Evolutionary conservation across 1,140 invertebrate species (phyloP), one percentile per base, ranked within the genome.

Genomic region (Colletes latitarsis): DNA sequence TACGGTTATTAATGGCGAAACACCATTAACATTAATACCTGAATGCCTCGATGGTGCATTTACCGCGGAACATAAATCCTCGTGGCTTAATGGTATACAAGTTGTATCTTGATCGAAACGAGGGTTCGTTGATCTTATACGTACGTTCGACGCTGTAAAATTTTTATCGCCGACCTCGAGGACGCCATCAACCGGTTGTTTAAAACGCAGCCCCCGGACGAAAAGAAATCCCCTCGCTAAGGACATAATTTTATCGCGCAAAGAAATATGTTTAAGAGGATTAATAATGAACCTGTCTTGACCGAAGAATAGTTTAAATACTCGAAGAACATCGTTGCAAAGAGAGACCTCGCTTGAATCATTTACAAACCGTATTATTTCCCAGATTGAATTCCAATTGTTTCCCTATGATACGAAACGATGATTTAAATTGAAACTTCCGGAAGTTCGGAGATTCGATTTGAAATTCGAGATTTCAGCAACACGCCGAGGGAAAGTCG

Each of bases 11-110:
- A 73, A 72, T 46, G 60, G 69, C 6, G 52, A 46, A 64, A 30
- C 49, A n/a, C 19, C 10, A 74, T 79, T 73, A 79, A 68, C 63
- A 15, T 39, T 81, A 52, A 83, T 64, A 55, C 46, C 15, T 0
- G 21, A 62, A 43, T 58, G 53, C 21, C 21, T 17, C 10, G 19
- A 46, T 4, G 41, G 14, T 21, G 53, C 30, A 53, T 80, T 73
- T 58, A 69, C 49, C 14, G 52, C 12, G 9, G 30, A 1, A 49
- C 30, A n/a, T 75, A 73, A 80, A 74, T 21, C 55, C n/a, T 30
- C 0, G 12, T 6, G 53, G 15, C 21, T 15, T 46, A 70, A 69
- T 53, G 30, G 46, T 15, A n/a, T n/a, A n/a, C 21, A 3, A 17
- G 39, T 5, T 6, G 12, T 52, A n/a, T 62, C 49, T 46, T n/a